Percentiles rank a stretch among this genome's conserved stretches.
Conservation (phyloP, 2,888 invertebrate genomes). For the Stenchaetothrips biformis region DNA sequence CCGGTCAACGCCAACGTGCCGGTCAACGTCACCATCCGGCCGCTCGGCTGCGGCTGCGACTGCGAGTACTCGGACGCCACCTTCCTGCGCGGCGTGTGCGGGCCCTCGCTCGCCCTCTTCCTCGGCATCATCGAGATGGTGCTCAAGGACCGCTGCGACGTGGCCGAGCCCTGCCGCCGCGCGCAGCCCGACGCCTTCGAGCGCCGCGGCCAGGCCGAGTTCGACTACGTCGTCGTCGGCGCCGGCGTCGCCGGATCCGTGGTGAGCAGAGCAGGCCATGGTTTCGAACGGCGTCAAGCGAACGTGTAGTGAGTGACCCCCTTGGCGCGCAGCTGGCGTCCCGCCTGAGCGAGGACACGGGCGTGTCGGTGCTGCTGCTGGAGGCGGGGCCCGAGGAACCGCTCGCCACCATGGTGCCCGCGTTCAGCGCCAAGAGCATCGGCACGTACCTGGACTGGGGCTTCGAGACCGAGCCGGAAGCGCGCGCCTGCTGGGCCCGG, state of each 20-base stretch:
- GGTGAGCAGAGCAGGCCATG: not conserved
- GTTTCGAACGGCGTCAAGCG: too few relatives aligned
- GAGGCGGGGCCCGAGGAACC: constrained; percentile 51
- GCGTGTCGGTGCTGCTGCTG: constrained; percentile 45
- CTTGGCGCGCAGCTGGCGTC: constrained; percentile 41
- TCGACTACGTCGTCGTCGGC: constrained; percentile 41
- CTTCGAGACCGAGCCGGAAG: constrained; percentile 50
- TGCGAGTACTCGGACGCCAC: constrained; percentile 40
- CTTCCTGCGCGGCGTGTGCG: constrained; percentile 38
- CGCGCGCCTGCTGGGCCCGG: constrained; percentile 40
- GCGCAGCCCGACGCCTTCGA: constrained; percentile 31
- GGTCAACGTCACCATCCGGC: not conserved
- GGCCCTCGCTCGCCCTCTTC: constrained; percentile 39
- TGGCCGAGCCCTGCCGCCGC: constrained; percentile 41
- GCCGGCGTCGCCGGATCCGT: constrained; percentile 41
- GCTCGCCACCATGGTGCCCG: constrained; percentile 46
- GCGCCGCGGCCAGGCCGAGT: constrained; percentile 31
- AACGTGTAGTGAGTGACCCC: not conserved
- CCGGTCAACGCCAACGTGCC: too few relatives aligned
- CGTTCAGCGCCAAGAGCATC: constrained; percentile 44
- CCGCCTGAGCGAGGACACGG: constrained; percentile 48
- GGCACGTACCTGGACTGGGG: constrained; percentile 49
- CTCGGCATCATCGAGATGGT: constrained; percentile 41
- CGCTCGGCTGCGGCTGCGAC: constrained; percentile 34
- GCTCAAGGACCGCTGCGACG: constrained; percentile 39